Percentiles rank a stretch among this genome's conserved stretches.
These are phyloP conservation scores for Echinarachnius parma DNA, from an alignment of 53 echinoderm and acorn worm genomes.

Conservation along the genomic window DNA sequence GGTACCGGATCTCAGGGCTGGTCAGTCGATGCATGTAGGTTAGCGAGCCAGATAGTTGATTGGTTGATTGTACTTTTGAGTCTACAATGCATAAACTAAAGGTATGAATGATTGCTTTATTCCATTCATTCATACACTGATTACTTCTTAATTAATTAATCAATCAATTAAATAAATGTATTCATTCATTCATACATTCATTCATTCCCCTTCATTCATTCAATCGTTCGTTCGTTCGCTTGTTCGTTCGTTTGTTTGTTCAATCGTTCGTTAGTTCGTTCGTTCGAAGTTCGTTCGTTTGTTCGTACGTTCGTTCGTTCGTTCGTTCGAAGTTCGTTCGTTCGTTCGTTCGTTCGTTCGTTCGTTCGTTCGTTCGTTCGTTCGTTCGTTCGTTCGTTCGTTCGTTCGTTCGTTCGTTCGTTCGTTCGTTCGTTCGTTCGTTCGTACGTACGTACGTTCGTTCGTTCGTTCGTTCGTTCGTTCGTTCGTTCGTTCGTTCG, in stretches of 20 bases:
- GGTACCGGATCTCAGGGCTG: no score
- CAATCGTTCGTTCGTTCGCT: no score
- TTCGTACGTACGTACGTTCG: not conserved
- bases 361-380: not conserved
- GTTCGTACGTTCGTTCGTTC: no score
- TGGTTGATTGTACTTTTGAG: no score
- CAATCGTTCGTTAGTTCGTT: no score
- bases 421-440: not conserved
- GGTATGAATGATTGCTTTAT: no score
- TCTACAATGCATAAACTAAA: no score
- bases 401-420: not conserved
- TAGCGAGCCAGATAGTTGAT: no score
- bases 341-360: not conserved
- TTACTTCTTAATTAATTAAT: not conserved
- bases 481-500: not conserved
- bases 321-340: no score
- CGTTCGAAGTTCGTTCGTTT: no score
- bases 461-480: not conserved
- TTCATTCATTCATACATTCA: not conserved
- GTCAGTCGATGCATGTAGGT: no score
- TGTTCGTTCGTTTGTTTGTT: no score
- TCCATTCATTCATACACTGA: not conserved
- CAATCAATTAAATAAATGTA: not conserved
- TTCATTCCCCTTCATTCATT: not conserved
- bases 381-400: not conserved